Evolutionary conservation across 2,888 invertebrate genomes (phyloP).

Genomic region (Pyrochroa serraticornis): DNA sequence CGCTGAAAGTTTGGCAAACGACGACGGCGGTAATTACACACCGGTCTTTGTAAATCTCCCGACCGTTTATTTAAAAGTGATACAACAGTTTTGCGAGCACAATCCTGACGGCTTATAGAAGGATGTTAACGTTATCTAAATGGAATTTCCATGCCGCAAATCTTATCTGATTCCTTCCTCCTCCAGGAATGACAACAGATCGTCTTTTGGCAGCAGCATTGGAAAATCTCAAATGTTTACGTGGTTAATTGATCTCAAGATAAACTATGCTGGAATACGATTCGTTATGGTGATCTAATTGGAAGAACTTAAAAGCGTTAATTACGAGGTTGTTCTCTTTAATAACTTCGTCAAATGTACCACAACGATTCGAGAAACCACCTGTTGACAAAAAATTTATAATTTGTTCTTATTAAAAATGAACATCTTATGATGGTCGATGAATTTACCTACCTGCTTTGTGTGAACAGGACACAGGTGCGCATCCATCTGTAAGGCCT

Average conservation of each 20-base stretch:
- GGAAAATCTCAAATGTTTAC: too few relatives aligned
- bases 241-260: too few relatives aligned
- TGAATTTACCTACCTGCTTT: conserved; percentile 5
- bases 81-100: conserved; percentile 10
- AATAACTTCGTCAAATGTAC: neutral
- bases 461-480: conserved; percentile 29
- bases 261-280: too few relatives aligned
- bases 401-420: conserved; percentile 20
- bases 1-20: conserved; percentile 17
- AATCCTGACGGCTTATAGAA: neutral
- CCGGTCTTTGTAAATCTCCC: conserved; percentile 4
- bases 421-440: conserved; percentile 1
- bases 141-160: too few relatives aligned
- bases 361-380: conserved; percentile 10
- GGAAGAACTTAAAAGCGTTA: too few relatives aligned
- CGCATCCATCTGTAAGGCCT: conserved; percentile 29
- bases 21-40: conserved; percentile 24
- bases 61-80: conserved; percentile 18
- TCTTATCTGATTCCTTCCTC: too few relatives aligned
- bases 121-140: neutral
- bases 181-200: too few relatives aligned
- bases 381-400: conserved; percentile 17
- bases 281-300: too few relatives aligned
- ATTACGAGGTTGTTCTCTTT: too few relatives aligned
- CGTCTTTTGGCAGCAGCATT: too few relatives aligned